These are phyloP conservation scores for Acanthococcus lagerstroemiae DNA, from an alignment of 2,888 invertebrate genomes.

Conservation along the genomic window DNA sequence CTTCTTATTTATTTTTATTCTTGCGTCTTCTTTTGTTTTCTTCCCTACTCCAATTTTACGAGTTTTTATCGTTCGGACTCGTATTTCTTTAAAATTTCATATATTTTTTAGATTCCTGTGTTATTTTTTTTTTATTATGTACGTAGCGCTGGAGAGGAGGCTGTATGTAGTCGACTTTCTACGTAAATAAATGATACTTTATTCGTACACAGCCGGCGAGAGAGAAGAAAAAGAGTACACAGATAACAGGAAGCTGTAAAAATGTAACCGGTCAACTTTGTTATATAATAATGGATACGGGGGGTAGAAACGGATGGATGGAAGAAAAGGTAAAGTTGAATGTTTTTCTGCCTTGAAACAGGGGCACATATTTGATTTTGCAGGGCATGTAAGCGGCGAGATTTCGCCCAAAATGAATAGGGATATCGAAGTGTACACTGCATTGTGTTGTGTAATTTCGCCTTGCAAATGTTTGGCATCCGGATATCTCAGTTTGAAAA, in stretches of 20 bases:
- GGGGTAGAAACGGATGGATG: not conserved
- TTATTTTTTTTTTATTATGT: not conserved
- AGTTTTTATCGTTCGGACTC: conserved; percentile 7
- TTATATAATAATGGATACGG: not conserved
- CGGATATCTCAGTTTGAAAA: too few species aligned
- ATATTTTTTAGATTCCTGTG: not conserved
- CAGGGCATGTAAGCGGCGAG: too few species aligned
- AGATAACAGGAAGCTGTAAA: not conserved
- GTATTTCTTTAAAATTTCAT: conserved; percentile 9
- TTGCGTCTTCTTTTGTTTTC: not conserved
- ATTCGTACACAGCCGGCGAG: not conserved
- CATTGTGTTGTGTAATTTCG: too few species aligned
- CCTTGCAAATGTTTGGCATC: too few species aligned
- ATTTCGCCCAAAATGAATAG: too few species aligned
- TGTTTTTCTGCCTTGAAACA: too few species aligned
- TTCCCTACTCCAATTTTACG: not conserved
- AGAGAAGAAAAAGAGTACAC: not conserved
- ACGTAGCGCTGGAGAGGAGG: too few species aligned
- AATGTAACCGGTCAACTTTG: not conserved
- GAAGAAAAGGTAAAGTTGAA: too few species aligned
- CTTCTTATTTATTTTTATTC: too few species aligned
- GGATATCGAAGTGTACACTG: too few species aligned
- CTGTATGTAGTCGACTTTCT: not conserved
- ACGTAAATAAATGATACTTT: not conserved
- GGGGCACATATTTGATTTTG: too few species aligned